A percentile compares a stretch with the other conserved stretches of the same genome.
These are phyloP conservation scores for Lathronympha strigana DNA, from an alignment of 2,888 invertebrate genomes.

Conservation along the genomic window DNA sequence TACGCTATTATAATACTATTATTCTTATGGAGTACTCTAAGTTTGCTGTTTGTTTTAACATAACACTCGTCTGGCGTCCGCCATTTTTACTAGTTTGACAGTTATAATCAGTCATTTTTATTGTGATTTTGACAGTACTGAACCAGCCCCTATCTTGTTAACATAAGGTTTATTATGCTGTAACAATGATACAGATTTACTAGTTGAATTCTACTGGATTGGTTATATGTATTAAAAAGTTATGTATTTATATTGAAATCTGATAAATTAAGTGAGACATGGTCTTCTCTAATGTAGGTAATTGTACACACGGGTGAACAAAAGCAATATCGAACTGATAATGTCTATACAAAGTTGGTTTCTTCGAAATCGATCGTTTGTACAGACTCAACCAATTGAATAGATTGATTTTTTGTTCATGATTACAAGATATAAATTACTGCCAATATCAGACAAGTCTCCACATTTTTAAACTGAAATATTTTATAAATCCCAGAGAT, in stretches of 20 bases:
- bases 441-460: background rate
- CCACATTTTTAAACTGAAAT: background rate
- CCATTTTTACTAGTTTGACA: slow-evolving; percentile 32
- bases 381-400: no score
- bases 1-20: slow-evolving; percentile 17
- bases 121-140: slow-evolving; percentile 35
- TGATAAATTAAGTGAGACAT: no score
- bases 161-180: slow-evolving; percentile 36
- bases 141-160: slow-evolving; percentile 29
- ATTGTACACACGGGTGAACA: no score
- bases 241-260: no score
- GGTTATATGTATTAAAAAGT: no score
- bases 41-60: slow-evolving; percentile 48
- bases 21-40: slow-evolving; percentile 43
- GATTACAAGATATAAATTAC: background rate
- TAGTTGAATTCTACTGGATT: slow-evolving; percentile 25
- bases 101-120: slow-evolving; percentile 26
- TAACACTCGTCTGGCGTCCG: slow-evolving; percentile 10
- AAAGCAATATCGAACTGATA: no score
- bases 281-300: no score
- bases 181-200: slow-evolving; percentile 32
- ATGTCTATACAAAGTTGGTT: no score
- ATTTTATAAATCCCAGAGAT: background rate
- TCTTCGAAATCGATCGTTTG: no score
- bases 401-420: background rate